Conservation (phyloP, 2,888 invertebrate genomes). For the Camptogramma bilineatum region DNA sequence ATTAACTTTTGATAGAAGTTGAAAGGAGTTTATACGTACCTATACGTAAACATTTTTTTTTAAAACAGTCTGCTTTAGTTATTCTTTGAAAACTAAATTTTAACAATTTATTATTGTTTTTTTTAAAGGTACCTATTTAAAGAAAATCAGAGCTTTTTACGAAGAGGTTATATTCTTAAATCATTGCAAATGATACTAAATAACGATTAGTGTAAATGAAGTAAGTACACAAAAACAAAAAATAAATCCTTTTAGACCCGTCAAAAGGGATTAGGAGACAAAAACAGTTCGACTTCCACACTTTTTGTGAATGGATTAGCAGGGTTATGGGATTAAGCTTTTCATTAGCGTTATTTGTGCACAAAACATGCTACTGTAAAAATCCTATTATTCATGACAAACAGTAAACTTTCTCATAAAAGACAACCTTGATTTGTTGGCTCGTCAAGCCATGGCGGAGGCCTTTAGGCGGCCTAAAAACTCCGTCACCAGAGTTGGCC, state of each 20-base stretch:
- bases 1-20: too few species aligned
- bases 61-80: too few species aligned
- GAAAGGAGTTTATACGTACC: too few species aligned
- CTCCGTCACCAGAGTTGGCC: too few species aligned
- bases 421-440: neutral
- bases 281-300: neutral
- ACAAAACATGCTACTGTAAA: neutral
- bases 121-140: too few species aligned
- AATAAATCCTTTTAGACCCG: neutral
- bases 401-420: neutral
- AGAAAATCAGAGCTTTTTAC: too few species aligned
- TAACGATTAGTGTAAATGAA: neutral
- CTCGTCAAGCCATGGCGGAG: too few species aligned
- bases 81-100: neutral
- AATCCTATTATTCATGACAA: neutral
- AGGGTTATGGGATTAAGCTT: neutral
- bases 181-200: neutral
- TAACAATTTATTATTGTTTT: too few species aligned
- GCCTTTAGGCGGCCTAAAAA: too few species aligned
- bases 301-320: slow-evolving; percentile 3
- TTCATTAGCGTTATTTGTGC: slow-evolving; percentile 1
- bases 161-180: neutral
- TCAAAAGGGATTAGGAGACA: slow-evolving; percentile 3
- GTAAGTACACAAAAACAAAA: neutral
- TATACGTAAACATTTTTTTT: too few species aligned